Evolutionary conservation across 2,797 vertebrate species (phyloP).

Genomic region (Paratrypauchen microcephalus): DNA sequence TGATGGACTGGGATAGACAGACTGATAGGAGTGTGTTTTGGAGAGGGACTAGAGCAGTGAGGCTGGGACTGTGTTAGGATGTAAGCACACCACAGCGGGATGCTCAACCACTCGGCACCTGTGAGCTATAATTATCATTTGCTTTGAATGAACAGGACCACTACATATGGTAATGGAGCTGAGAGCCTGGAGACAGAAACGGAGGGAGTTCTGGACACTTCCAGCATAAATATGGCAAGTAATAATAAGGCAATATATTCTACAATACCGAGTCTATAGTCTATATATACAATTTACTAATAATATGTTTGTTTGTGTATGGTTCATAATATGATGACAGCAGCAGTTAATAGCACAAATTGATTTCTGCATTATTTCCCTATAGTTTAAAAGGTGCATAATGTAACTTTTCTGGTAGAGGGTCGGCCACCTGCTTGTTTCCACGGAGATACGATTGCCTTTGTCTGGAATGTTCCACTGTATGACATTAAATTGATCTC

Average conservation of each 20-base stretch:
- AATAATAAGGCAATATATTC: background rate
- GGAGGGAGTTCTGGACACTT: conserved; percentile 12
- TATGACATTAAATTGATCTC: too few species aligned
- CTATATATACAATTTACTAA: too few species aligned
- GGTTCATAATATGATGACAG: too few species aligned
- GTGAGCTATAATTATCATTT: conserved; percentile 52
- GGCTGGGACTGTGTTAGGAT: conserved; percentile 14
- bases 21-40: conserved; percentile 1
- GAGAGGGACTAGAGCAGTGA: conserved; percentile 5
- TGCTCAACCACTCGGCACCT: conserved; percentile 38
- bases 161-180: conserved; percentile 24
- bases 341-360: too few species aligned
- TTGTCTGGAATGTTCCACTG: too few species aligned
- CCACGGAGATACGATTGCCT: too few species aligned
- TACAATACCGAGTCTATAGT: too few species aligned
- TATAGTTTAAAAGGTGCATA: too few species aligned
- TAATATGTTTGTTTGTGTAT: too few species aligned
- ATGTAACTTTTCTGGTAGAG: too few species aligned
- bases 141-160: conserved; percentile 37
- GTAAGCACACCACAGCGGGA: conserved; percentile 10
- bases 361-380: too few species aligned
- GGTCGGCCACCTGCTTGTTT: too few species aligned
- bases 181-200: conserved; percentile 9
- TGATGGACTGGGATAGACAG: background rate
- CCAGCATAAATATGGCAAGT: background rate